These are phyloP conservation scores for Channa argus DNA, from an alignment of 2,113 vertebrate genomes.

Conservation along the genomic window DNA sequence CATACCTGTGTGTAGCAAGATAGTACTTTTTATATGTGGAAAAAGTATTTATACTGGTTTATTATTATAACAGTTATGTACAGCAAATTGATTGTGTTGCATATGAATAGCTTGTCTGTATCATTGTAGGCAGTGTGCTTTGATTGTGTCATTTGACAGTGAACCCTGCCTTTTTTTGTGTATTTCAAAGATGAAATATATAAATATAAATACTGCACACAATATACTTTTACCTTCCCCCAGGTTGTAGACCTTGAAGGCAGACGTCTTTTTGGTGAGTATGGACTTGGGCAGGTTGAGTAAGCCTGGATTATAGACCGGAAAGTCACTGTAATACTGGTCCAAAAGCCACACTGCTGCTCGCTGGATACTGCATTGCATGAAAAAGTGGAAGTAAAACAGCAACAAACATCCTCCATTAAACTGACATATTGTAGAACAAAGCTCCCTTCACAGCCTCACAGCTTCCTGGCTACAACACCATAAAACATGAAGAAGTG, in stretches of 20 bases:
- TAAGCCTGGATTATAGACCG: constrained; percentile 93
- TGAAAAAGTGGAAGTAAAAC: neutral
- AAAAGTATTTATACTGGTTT: too few species aligned
- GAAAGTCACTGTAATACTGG: constrained; percentile 96
- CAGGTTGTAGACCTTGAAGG: constrained; percentile 95
- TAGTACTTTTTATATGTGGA: too few species aligned
- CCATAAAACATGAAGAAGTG: constrained; percentile 7
- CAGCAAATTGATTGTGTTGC: too few species aligned
- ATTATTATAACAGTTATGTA: too few species aligned
- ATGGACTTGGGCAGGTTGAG: constrained; percentile 96
- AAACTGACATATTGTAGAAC: neutral
- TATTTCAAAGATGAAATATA: neutral
- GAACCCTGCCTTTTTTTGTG: neutral
- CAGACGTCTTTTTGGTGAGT: constrained; percentile 94
- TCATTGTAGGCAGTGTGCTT: neutral
- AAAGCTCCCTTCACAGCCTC: rapidly evolving
- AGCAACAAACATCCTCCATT: too few species aligned
- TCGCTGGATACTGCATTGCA: constrained; percentile 88
- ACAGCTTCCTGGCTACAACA: neutral
- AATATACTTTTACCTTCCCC: constrained; percentile 84
- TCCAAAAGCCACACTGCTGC: constrained; percentile 94
- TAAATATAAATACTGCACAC: too few species aligned
- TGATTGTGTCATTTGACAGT: neutral
- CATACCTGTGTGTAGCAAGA: too few species aligned
- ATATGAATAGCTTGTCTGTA: too few species aligned